Evolutionary conservation across 2,797 vertebrate species (phyloP), one percentile per base, ranked within the genome.

Genomic region (Lates japonicus): DNA sequence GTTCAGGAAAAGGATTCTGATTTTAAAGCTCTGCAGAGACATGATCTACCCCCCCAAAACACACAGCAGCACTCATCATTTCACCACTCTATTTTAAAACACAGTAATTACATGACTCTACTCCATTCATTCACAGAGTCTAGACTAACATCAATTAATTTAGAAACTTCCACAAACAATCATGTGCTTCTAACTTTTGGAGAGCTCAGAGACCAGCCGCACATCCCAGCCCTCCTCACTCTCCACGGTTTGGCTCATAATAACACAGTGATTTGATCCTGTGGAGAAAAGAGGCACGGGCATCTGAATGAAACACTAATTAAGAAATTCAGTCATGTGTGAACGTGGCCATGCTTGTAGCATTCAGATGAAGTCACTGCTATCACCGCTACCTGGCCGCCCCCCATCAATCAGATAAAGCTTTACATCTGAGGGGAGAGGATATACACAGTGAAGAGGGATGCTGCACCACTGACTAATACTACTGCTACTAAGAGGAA

Each of bases 311-410:
- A 90, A 77, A 77, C 74, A 76, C 79, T 89, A 90, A 90, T 92
- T 90, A 91, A 83, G 80, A 84, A 89, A 89, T 84, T 39, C 81
- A 89, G 79, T 90, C 87, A 84, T 88, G 83, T 88, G 89, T 92
- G 68, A 92, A 90, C 70, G 1, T 48, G 41, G 64, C 67, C 78
- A 76, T 81, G 87, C 79, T 62, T 55, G 54, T 60, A 76, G 85
- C 80, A 85, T 91, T 80, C 69, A 81, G 86, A 90, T 89, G 82
- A 90, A 87, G 83, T 75, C 72, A 39, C 42, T 10, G 39, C 8
- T 44, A 22, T 42, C 35, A 25, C 22, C 0, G 31, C 67, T 75
- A 85, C 89, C 83, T 90, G 71, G 60, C 63, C 31, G 1, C 59
- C 68, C 69, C 57, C 16, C 58, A 54, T 80, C 76, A 29, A 74